Evolutionary conservation across 2,888 invertebrate genomes (phyloP), one percentile per base, ranked within the genome.

Genomic region (Watsonalla binaria): DNA sequence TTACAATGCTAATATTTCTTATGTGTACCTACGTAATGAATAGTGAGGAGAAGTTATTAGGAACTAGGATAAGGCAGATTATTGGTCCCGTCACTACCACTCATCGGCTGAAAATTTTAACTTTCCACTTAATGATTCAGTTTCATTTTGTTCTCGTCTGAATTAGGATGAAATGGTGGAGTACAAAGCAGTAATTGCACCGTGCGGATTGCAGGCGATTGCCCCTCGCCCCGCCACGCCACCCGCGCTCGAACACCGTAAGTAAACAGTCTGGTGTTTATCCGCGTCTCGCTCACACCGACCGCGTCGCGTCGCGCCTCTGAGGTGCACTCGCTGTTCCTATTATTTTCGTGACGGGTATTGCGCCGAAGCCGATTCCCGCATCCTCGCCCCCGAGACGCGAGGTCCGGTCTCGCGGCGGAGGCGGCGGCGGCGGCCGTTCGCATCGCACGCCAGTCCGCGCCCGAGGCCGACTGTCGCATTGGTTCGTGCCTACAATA

Each of bases 261-360:
- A 90, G 90, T 90, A 90, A 90, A 90, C 90, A 90, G 90, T 90
- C 86, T 89, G 88, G 88, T 90, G 89, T 90, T 90, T 90, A 90
- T 89, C 87, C 90, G 87, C 90, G 89, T 90, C 90, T 90, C 90
- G 89, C 90, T 89, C 89, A 76, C 90, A 88, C 90, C 90, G 90
- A 85, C 84, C 87, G 86, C 85, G 86, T 79, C 86, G 87, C 77
- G 85, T 86, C 90, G 88, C 86, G 91, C 89, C 91, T 91, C 84
- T 82, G 87, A 90, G 90, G 90, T 90, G 90, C 90, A 90, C 89
- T 90, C 88, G 80, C 84, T 83, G 89, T 88, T 90, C 90, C 90
- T 89, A 90, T 90, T 90, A 90, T 90, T 90, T 90, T 90, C 88
- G 90, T 90, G 90, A 90, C 90, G 89, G 89, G 90, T 89, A 89